Evolutionary conservation across 1,140 invertebrate species (phyloP).

Genomic region (Manduca sexta): DNA sequence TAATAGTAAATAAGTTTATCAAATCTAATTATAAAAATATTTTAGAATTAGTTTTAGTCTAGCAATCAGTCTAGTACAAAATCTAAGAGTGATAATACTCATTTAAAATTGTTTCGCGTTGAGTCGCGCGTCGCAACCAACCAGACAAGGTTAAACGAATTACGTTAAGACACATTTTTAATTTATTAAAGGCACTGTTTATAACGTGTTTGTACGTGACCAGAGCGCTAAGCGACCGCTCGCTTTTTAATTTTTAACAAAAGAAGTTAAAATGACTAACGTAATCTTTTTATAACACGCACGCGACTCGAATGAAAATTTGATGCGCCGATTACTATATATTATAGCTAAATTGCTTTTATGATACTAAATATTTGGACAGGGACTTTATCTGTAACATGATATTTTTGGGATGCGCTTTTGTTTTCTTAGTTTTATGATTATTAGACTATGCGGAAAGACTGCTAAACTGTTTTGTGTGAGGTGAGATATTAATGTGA

Average conservation of each 20-base stretch:
- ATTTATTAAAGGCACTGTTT: constrained; percentile 58
- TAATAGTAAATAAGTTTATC: too few relatives aligned
- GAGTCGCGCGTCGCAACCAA: too few relatives aligned
- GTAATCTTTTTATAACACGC: constrained; percentile 59
- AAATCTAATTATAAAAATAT: too few relatives aligned
- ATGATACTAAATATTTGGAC: constrained; percentile 70
- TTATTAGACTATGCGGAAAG: constrained; percentile 56
- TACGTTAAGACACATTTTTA: constrained; percentile 45
- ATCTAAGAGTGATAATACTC: too few relatives aligned
- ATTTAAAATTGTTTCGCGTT: neutral
- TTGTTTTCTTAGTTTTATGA: constrained; percentile 57
- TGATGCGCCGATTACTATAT: constrained; percentile 60
- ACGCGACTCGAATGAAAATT: constrained; percentile 58
- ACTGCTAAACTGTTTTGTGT: constrained; percentile 33
- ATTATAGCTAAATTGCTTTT: constrained; percentile 66
- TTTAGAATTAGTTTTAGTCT: too few relatives aligned
- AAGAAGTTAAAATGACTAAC: constrained; percentile 57
- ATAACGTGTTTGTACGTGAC: constrained; percentile 58
- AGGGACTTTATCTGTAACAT: constrained; percentile 63
- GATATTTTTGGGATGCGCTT: constrained; percentile 57
- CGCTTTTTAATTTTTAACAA: constrained; percentile 53
- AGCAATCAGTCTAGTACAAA: too few relatives aligned
- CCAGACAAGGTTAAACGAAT: constrained; percentile 22
- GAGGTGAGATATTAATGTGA: neutral
- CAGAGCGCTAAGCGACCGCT: constrained; percentile 38